phyloP scores from a whole-genome alignment of 2,797 vertebrate genomes.

The Acanthornis magna region DNA sequence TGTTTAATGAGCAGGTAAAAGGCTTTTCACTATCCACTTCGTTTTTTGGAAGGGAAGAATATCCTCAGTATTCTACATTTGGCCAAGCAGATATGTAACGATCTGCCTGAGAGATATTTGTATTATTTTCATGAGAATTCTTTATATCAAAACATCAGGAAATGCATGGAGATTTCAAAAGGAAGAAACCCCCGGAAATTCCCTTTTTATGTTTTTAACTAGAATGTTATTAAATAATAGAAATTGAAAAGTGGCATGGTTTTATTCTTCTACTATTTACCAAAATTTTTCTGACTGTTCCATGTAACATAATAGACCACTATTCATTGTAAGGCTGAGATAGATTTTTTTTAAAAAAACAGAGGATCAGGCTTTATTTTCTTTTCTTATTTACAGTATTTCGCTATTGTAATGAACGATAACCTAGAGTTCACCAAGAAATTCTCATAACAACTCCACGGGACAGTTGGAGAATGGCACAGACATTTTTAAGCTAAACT shows the following conservation, averaged over 20 bases:
- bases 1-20: background rate
- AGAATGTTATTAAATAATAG: background rate
- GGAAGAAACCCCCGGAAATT: background rate
- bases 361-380: background rate
- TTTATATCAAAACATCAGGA: background rate
- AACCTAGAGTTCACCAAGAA: background rate
- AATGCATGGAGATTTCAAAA: background rate
- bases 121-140: background rate
- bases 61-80: background rate
- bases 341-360: background rate
- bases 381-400: background rate
- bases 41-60: background rate
- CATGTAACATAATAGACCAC: background rate
- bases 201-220: background rate
- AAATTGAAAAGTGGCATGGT: rapidly evolving
- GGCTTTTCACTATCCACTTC: background rate
- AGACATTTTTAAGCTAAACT: background rate
- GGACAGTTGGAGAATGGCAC: background rate
- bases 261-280: background rate
- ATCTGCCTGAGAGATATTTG: background rate
- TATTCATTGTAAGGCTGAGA: background rate
- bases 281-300: background rate
- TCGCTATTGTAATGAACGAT: background rate
- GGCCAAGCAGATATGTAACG: background rate
- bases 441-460: background rate